These are phyloP conservation scores for Chironex yamaguchii DNA, from an alignment of 30 jellyfish, hydroid and myxozoan genomes.

Conservation along the genomic window DNA sequence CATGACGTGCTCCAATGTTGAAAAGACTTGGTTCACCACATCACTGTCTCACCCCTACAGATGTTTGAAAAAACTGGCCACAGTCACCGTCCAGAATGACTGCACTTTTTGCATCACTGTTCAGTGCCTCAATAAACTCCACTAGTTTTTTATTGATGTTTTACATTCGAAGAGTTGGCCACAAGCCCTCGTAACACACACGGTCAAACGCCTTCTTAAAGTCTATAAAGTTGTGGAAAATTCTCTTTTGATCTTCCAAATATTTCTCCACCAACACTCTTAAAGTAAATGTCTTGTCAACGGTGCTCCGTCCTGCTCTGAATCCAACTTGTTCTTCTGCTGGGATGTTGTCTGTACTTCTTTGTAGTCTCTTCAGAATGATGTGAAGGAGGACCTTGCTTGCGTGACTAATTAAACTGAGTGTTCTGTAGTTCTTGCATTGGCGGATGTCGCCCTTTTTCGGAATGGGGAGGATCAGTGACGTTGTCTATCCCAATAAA, in stretches of 20 bases:
- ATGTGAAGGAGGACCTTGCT: slow-evolving; percentile 11
- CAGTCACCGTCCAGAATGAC: slow-evolving; percentile 8
- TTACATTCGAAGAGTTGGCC: too few species aligned
- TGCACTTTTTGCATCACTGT: slow-evolving; percentile 15
- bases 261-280: slow-evolving; percentile 17
- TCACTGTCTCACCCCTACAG: slow-evolving; percentile 62
- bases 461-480: too few species aligned
- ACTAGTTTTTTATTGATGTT: too few species aligned
- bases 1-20: too few species aligned
- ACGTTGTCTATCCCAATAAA: too few species aligned
- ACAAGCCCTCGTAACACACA: slow-evolving; percentile 43
- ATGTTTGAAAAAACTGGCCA: slow-evolving; percentile 19
- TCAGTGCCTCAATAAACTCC: slow-evolving; percentile 7
- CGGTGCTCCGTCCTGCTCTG: slow-evolving; percentile 51
- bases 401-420: too few species aligned
- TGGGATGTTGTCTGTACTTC: slow-evolving; percentile 18
- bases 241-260: slow-evolving; percentile 10
- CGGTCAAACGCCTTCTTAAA: slow-evolving; percentile 46
- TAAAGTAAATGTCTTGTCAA: slow-evolving; percentile 23
- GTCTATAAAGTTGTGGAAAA: slow-evolving; percentile 46
- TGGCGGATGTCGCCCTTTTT: too few species aligned
- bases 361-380: too few species aligned
- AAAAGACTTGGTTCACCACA: slow-evolving; percentile 37
- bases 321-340: slow-evolving; percentile 42
- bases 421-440: too few species aligned